Evolutionary conservation across 2,888 invertebrate species (phyloP), one percentile per base, ranked within the genome.

Genomic region (Drosophila atroscutellata): DNA sequence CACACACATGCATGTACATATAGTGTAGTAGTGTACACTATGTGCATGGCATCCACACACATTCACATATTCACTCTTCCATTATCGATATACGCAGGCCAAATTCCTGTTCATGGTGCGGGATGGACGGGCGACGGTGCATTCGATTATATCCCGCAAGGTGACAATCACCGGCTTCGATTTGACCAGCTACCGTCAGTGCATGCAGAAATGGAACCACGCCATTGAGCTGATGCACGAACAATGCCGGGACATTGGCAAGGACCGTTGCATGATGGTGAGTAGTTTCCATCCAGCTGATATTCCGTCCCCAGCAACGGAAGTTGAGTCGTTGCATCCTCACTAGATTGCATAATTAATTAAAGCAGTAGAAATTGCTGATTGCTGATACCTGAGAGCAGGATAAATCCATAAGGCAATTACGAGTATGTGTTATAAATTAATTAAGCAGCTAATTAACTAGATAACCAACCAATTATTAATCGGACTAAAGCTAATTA

Each of bases 61-160:
- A 49, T 24, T 18, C 8, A 52, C 57, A 49, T 20, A 9, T 57
- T 26, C 26, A 18, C 1, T 26, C 15, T 13, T 7, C 13, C 36
- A 3, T 34, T 15, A 8, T 24, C 36, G 34, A 26, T 58, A 5
- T 13, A 80, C 75, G 28, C 80, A 93, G 93, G 97, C 99, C 69
- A 99, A 99, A 94, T 99, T 99, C 94, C 95, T 99, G 87, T 97
- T 99, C 93, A 99, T 99, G 98, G 96, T 99, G 87, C 96, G 99
- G 77, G 99, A 99, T 93, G 99, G 99, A 32, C 95, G 99, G 77
- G 99, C 99, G 74, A 99, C 99, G 30, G 99, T 99, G 74, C 99
- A 99, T 94, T 99, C 99, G 77, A 99, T 99, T 92, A 99, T 99
- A 92, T 97, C 97, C 58, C 95, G 99, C 88, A 98, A 98, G 95